Base-by-base conservation (phyloP, 2,797 vertebrate species). In the Lepus oiostolus region DNA sequence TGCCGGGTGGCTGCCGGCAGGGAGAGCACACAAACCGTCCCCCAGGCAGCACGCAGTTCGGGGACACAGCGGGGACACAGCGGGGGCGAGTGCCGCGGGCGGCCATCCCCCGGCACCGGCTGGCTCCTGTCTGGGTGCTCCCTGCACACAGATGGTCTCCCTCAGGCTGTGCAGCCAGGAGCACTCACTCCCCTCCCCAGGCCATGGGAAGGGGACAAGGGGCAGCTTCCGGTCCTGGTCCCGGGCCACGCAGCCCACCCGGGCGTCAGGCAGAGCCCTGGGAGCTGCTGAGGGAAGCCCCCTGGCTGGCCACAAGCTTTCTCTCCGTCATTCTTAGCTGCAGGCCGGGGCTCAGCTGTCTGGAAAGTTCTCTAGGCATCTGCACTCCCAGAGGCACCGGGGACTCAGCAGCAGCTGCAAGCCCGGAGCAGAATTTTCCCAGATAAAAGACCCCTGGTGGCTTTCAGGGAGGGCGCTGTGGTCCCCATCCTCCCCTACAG, bases 171-270 rank as follows among this genome's bases (percentile, higher is more conserved):
- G 5, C 24, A 21, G 92, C 42, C 38, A 1, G 47, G 60, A 32
- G 5, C n/a, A 1, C 7, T 2, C 16, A 0, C 19, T 2, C 2
- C 5, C 28, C 0, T 22, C 9, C 52, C 82, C 38, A 11, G 14
- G 54, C 19, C 54, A 58, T 4, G 54, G 54, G 54, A 21, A 4
- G 54, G 54, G 19, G 17, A 21, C 17, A 1, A 21, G 54, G 54
- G 54, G 54, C 14, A 5, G 13, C 54, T 58, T 4, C 54, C 19
- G 54, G 54, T 4, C 14, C 14, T 14, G 12, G 54, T 6, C 54
- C 17, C 13, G 19, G 13, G n/a, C 30, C 47, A 1, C 4, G 1
- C 7, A 19, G 13, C 7, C 32, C 2, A 0, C 58, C 7, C 9
- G 12, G 7, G 42, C 12, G 5, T 5, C 13, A 10, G n/a, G 42